These are phyloP conservation scores for Acanthurus tractus DNA, from an alignment of 2,797 vertebrate genomes.

Conservation along the genomic window DNA sequence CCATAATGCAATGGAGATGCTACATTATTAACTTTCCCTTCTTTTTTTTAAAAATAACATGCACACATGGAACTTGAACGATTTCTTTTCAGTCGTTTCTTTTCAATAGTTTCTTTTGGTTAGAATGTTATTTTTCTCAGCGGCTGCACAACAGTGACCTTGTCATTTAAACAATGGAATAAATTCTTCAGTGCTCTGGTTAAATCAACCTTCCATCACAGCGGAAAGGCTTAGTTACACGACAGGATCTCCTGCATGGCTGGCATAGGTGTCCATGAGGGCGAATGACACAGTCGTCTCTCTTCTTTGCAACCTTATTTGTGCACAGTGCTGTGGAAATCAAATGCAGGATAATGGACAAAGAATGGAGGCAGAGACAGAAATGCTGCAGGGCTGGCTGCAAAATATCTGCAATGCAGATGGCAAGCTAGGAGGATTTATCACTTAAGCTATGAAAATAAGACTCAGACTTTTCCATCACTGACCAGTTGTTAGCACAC, in stretches of 20 bases:
- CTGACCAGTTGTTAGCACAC: neutral
- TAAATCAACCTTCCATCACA: conserved; percentile 5
- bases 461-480: neutral
- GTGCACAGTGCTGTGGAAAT: conserved; percentile 18
- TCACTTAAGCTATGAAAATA: conserved; percentile 9
- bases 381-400: conserved; percentile 24
- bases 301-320: conserved; percentile 2
- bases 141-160: conserved; percentile 26
- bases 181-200: conserved; percentile 25
- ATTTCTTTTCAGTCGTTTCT: no score
- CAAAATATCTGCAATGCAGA: conserved; percentile 46
- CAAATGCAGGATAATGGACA: conserved; percentile 8
- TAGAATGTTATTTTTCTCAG: neutral
- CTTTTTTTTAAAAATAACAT: neutral
- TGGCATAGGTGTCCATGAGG: conserved; percentile 20
- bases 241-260: conserved; percentile 14
- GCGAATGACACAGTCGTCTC: conserved; percentile 20
- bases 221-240: conserved; percentile 25
- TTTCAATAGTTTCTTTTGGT: no score
- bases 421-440: conserved; percentile 14
- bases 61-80: no score
- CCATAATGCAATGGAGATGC: neutral
- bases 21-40: neutral
- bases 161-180: conserved; percentile 34
- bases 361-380: conserved; percentile 15